A percentile compares a stretch with the other conserved stretches of the same genome.
These are phyloP conservation scores for Metaphire vulgaris DNA, from an alignment of 1,140 invertebrate genomes.

Conservation along the genomic window DNA sequence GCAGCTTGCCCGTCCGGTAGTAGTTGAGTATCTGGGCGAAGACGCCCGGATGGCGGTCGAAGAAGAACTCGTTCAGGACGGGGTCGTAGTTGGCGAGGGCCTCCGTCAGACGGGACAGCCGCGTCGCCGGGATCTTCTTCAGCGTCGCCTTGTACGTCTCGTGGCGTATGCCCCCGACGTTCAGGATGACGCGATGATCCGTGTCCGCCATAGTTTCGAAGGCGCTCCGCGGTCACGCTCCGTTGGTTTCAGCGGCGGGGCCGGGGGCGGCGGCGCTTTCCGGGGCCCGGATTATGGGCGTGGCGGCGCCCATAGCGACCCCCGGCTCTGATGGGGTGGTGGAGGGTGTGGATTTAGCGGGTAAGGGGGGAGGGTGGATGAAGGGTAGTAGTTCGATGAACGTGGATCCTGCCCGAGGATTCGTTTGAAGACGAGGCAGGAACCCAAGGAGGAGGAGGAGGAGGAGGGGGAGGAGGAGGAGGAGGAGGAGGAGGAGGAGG, in stretches of 20 bases:
- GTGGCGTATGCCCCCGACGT: constrained; percentile 94
- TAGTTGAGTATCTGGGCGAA: constrained; percentile 87
- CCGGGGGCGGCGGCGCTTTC: no score
- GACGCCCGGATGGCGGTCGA: constrained; percentile 94
- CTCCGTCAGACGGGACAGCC: constrained; percentile 79
- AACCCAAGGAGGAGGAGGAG: no score
- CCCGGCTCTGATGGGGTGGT: no score
- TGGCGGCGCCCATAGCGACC: no score
- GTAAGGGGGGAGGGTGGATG: no score
- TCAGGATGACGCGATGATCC: constrained; percentile 83
- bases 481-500: no score
- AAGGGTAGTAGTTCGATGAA: no score
- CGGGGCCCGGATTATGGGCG: no score
- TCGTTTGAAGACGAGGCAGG: no score
- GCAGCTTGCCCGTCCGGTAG: constrained; percentile 89
- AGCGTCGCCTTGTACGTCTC: constrained; percentile 87
- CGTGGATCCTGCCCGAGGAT: no score
- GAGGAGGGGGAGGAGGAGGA: no score
- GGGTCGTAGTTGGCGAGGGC: constrained; percentile 90
- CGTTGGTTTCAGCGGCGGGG: background rate
- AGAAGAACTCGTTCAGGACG: constrained; percentile 96
- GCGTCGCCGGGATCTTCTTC: constrained; percentile 89
- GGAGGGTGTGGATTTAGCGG: no score
- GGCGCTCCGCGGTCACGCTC: background rate
- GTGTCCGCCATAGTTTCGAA: constrained; percentile 17